Evolutionary conservation across 2,888 invertebrate genomes (phyloP).

Genomic region (Tyria jacobaeae): DNA sequence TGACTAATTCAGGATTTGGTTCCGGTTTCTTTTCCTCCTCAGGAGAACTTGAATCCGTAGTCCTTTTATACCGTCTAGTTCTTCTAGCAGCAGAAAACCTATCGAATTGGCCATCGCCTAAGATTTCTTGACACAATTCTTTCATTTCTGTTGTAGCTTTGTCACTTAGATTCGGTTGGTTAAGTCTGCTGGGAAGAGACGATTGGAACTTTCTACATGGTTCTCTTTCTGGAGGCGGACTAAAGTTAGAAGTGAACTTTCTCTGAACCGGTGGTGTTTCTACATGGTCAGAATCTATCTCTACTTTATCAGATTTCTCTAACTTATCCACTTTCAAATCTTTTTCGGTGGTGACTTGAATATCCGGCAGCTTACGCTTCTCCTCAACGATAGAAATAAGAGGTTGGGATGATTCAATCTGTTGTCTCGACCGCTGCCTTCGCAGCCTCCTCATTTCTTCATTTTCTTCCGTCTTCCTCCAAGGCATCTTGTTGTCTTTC

Average conservation of each 20-base stretch:
- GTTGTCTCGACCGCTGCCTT: slow-evolving; percentile 86
- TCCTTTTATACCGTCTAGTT: slow-evolving; percentile 92
- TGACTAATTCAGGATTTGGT: slow-evolving; percentile 73
- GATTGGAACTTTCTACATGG: slow-evolving; percentile 86
- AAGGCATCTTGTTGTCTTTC: slow-evolving; percentile 92
- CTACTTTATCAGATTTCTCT: slow-evolving; percentile 88
- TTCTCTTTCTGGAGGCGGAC: slow-evolving; percentile 88
- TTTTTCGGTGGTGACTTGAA: slow-evolving; percentile 68
- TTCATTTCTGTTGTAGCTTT: slow-evolving; percentile 76
- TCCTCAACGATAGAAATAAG: slow-evolving; percentile 88
- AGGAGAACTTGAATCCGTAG: slow-evolving; percentile 86
- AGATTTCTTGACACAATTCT: slow-evolving; percentile 82
- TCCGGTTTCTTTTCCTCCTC: slow-evolving; percentile 85
- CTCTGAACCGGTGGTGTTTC: slow-evolving; percentile 95
- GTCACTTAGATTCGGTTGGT: slow-evolving; percentile 53
- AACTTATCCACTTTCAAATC: slow-evolving; percentile 52
- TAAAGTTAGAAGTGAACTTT: slow-evolving; percentile 83
- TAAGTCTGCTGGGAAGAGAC: slow-evolving; percentile 56
- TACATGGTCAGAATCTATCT: slow-evolving; percentile 96
- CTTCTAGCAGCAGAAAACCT: slow-evolving; percentile 93
- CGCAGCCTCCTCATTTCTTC: slow-evolving; percentile 87
- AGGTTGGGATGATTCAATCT: slow-evolving; percentile 71
- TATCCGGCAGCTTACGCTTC: slow-evolving; percentile 85
- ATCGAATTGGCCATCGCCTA: slow-evolving; percentile 94
- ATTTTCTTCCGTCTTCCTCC: slow-evolving; percentile 91